These are phyloP conservation scores for Cyanoliseus patagonus DNA, from an alignment of 2,113 vertebrate species.

Conservation along the genomic window DNA sequence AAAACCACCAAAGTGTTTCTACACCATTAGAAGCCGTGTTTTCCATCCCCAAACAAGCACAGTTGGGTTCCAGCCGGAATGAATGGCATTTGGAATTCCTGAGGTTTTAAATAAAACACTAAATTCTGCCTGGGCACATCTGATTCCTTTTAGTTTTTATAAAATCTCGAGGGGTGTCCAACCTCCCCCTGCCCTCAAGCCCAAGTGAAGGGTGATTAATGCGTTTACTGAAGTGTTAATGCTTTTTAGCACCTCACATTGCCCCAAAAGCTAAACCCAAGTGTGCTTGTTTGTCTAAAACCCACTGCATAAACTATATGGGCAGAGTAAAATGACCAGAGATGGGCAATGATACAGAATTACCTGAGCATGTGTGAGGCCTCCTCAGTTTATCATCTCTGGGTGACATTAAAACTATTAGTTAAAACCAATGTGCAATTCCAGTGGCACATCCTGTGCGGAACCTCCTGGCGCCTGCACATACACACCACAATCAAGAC, in stretches of 20 bases:
- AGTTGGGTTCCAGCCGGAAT: background rate
- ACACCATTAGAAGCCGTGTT: accelerated
- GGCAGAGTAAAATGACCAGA: background rate
- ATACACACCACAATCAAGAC: accelerated
- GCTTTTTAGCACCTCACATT: background rate
- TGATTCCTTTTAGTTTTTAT: background rate
- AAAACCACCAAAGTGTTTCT: background rate
- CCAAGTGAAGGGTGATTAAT: background rate
- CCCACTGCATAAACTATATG: background rate
- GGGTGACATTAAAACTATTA: background rate
- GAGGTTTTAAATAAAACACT: background rate
- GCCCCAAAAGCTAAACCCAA: background rate
- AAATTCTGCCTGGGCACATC: background rate
- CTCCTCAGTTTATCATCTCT: background rate
- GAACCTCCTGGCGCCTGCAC: background rate
- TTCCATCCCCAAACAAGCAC: background rate
- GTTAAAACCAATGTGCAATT: background rate
- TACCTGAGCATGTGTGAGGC: background rate
- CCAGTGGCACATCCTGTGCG: accelerated
- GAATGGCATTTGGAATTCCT: background rate
- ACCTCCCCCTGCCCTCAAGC: background rate
- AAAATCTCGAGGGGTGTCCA: background rate
- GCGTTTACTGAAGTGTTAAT: background rate
- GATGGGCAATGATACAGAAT: background rate
- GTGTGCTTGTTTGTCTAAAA: background rate